These are phyloP conservation scores for Botia kubotai DNA, from an alignment of 2,797 vertebrate species.

Conservation along the genomic window DNA sequence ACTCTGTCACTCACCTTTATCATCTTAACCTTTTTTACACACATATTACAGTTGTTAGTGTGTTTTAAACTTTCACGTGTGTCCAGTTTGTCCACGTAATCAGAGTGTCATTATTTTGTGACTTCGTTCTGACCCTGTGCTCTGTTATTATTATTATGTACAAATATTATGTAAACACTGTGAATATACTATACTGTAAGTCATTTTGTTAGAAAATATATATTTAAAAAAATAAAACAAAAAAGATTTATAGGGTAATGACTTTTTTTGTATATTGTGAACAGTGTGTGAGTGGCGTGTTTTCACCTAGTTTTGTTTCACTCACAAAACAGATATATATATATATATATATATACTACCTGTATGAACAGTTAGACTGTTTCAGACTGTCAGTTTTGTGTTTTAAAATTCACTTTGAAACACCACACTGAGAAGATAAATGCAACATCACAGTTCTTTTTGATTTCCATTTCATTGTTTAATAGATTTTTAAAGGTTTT, in stretches of 20 bases:
- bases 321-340: not conserved
- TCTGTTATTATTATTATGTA: constrained; percentile 44
- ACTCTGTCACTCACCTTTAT: constrained; percentile 11
- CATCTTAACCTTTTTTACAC: not conserved
- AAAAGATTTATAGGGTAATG: not conserved
- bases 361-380: not conserved
- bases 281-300: not conserved
- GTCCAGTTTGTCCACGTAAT: constrained; percentile 5
- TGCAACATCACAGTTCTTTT: constrained; percentile 1
- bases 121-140: constrained; percentile 35
- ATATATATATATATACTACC: not conserved
- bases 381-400: not conserved
- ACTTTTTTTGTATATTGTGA: not conserved
- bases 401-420: not conserved
- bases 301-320: not conserved
- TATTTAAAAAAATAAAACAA: constrained; percentile 44
- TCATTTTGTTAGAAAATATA: constrained; percentile 52
- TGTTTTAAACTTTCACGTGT: constrained; percentile 28
- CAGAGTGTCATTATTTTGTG: constrained; percentile 25
- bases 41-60: constrained; percentile 14
- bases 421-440: not conserved
- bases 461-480: not conserved
- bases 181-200: constrained; percentile 30
- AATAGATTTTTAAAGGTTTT: not conserved
- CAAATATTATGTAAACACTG: constrained; percentile 43